Evolutionary conservation across 2,113 vertebrate species (phyloP).

Genomic region (Apteryx mantelli): DNA sequence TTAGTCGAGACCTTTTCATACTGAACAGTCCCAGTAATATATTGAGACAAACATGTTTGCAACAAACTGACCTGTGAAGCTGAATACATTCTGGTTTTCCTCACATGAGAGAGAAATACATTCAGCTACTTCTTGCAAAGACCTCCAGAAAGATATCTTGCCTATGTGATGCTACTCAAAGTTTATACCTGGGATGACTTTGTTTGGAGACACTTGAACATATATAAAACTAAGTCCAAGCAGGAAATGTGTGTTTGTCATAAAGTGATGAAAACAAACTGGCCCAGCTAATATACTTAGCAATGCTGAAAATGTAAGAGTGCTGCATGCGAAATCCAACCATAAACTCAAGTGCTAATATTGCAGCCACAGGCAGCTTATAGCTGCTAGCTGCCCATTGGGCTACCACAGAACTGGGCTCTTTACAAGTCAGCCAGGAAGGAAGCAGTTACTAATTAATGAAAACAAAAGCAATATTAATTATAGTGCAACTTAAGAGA

Average conservation of each 20-base stretch:
- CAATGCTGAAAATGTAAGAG: not conserved
- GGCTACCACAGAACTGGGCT: not conserved
- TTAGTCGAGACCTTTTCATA: not conserved
- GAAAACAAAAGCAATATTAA: not conserved
- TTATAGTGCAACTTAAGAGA: not conserved
- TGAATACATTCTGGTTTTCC: not conserved
- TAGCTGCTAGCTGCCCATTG: not conserved
- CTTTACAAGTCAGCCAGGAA: not conserved
- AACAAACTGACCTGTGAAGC: not conserved
- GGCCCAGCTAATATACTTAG: not conserved
- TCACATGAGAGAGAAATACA: not conserved
- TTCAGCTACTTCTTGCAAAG: not conserved
- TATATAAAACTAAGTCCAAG: not conserved
- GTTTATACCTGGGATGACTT: not conserved
- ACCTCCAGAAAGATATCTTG: not conserved
- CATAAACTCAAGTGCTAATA: not conserved
- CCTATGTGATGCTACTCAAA: not conserved
- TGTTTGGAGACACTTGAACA: not conserved
- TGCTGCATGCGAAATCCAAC: not conserved
- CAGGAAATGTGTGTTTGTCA: fast-evolving
- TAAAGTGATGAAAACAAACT: not conserved
- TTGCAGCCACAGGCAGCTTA: not conserved
- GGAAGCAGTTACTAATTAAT: not conserved
- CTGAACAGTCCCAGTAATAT: not conserved
- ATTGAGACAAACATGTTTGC: not conserved